A percentile compares a stretch with the other conserved stretches of the same genome.
phyloP scores from a whole-genome alignment of 92 coral and sea anemone genomes.

The Porites evermanni region DNA sequence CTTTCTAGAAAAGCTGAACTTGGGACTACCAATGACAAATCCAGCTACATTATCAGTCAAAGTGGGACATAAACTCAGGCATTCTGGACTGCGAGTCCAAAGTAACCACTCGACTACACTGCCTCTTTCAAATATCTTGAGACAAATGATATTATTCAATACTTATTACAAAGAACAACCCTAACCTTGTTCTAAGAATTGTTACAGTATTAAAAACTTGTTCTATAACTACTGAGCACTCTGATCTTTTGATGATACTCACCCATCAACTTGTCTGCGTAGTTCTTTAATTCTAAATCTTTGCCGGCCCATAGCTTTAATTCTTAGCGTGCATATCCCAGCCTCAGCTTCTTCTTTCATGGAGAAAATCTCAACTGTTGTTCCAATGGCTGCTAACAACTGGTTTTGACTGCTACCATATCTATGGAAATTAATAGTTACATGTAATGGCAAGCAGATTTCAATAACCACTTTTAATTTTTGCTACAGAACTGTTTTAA shows the following conservation, averaged over 20 bases:
- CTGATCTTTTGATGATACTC: neutral
- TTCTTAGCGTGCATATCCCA: slow-evolving; percentile 84
- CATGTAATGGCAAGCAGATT: neutral
- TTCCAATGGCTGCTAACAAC: slow-evolving; percentile 83
- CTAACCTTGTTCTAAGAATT: too few relatives aligned
- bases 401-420: slow-evolving; percentile 60
- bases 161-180: too few relatives aligned
- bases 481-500: too few relatives aligned
- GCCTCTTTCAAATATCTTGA: too few relatives aligned
- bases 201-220: neutral
- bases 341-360: slow-evolving; percentile 94
- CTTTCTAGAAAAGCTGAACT: too few relatives aligned
- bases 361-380: slow-evolving; percentile 95
- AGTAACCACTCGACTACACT: too few relatives aligned
- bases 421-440: slow-evolving; percentile 14
- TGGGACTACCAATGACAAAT: too few relatives aligned
- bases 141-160: too few relatives aligned
- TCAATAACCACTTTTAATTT: too few relatives aligned
- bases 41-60: too few relatives aligned
- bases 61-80: too few relatives aligned
- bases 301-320: slow-evolving; percentile 94
- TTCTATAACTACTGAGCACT: neutral
- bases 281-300: slow-evolving; percentile 83
- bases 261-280: slow-evolving; percentile 98
- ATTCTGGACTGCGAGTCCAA: too few relatives aligned